These are phyloP conservation scores for Phoebastria nigripes DNA, from an alignment of 2,797 vertebrate species.

Conservation along the genomic window DNA sequence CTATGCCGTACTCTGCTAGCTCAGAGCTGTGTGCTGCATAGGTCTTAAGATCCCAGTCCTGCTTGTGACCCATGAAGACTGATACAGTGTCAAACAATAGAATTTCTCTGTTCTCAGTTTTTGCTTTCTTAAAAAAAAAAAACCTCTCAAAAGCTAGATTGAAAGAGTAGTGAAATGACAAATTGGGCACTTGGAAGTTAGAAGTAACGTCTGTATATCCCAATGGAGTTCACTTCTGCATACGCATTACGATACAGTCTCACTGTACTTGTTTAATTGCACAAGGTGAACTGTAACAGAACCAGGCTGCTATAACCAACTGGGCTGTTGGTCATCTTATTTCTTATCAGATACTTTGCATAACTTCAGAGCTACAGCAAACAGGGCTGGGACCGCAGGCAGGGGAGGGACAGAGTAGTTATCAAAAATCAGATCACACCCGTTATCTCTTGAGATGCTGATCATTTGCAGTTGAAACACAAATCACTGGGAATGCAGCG, in stretches of 20 bases:
- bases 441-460: background rate
- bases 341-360: background rate
- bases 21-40: background rate
- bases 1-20: accelerated
- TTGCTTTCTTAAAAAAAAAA: background rate
- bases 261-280: background rate
- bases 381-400: background rate
- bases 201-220: background rate
- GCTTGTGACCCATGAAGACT: background rate
- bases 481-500: accelerated
- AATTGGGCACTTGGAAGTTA: background rate
- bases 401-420: background rate
- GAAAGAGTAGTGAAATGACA: background rate
- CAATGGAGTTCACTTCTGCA: background rate
- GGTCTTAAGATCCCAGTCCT: background rate
- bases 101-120: background rate
- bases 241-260: accelerated
- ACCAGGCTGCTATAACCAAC: accelerated
- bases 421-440: background rate
- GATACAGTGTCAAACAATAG: background rate
- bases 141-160: background rate
- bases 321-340: accelerated
- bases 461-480: background rate
- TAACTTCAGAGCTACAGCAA: background rate
- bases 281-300: background rate